Conservation (phyloP, 2,797 vertebrate species). For the Rhadinocentrus ornatus region DNA sequence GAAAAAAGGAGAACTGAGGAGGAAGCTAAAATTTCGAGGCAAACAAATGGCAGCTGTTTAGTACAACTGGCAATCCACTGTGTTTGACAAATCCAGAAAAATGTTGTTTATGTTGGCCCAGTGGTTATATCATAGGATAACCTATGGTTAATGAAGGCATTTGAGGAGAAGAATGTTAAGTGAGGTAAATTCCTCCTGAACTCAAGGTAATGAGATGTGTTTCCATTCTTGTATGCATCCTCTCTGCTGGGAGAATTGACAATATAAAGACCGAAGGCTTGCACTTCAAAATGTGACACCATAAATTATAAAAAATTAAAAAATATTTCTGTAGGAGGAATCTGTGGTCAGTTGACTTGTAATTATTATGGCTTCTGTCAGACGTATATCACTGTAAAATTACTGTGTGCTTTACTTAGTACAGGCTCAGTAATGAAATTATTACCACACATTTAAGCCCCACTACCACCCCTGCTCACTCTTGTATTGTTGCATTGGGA, state of each 20-base stretch:
- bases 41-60: slow-evolving; percentile 67
- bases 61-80: slow-evolving; percentile 59
- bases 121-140: slow-evolving; percentile 65
- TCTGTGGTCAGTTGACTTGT: slow-evolving; percentile 31
- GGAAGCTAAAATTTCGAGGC: slow-evolving; percentile 48
- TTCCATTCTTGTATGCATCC: slow-evolving; percentile 43
- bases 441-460: background rate
- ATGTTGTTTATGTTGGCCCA: slow-evolving; percentile 61
- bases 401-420: slow-evolving; percentile 16
- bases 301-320: too few relatives aligned
- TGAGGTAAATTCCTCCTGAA: slow-evolving; percentile 49
- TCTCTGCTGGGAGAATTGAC: slow-evolving; percentile 34
- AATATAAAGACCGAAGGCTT: slow-evolving; percentile 24
- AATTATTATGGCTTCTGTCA: slow-evolving; percentile 43
- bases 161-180: slow-evolving; percentile 57
- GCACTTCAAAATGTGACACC: slow-evolving; percentile 29
- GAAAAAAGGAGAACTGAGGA: slow-evolving; percentile 12
- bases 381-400: slow-evolving; percentile 22
- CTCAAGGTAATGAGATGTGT: slow-evolving; percentile 49
- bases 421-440: slow-evolving; percentile 8
- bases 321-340: slow-evolving; percentile 28
- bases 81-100: slow-evolving; percentile 61
- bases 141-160: slow-evolving; percentile 62
- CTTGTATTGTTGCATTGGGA: background rate
- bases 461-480: background rate